Base-by-base conservation (phyloP, 2,113 vertebrate species). In the Pelecanoides urinatrix region DNA sequence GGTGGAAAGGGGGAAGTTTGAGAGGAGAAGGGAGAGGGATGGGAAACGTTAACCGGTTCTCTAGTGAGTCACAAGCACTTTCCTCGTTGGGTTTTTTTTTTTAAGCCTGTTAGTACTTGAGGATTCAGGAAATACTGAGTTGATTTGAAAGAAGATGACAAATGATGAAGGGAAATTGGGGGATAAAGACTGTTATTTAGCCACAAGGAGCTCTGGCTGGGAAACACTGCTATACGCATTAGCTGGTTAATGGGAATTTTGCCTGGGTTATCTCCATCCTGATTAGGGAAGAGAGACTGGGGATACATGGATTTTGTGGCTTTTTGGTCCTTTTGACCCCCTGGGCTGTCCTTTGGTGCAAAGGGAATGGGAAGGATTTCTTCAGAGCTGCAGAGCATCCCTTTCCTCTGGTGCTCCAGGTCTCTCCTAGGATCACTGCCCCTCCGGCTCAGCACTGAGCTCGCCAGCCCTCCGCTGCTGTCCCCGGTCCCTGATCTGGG, bases 111-210 rank as follows among this genome's bases (percentile, higher is more conserved):
- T 94, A 79, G 84, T 89, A 90, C 53, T 94, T 85, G 86, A 89
- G 74, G 70, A 89, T 92, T 95, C 94, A 95, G 92, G 95, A 95
- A 97, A 96, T 94, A 82, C 59, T 94, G 88, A 89, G 62, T 88
- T 95, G 91, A 70, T 92, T 79, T 96, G 92, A 95, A 92, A 90
- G 87, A 94, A 86, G 86, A 95, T 96, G 94, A 96, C 80, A 96
- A 94, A 96, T 88, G 94, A 88, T 86, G 66, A 95, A 92, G 94
- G 92, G 95, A 96, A 95, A 92, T 91, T 82, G 83, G 55, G 89
- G 91, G 66, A 75, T 97, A 90, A 96, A 94, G 91, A 86, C 86
- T 95, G 49, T 85, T 94, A 91, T 90, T 97, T 95, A 95, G 91
- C 89, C 67, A 44, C 2, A 16, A 90, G 86, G 56, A 95, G n/a